These are phyloP conservation scores for Siphlonurus alternatus DNA, from an alignment of 2,888 invertebrate genomes.

Conservation along the genomic window DNA sequence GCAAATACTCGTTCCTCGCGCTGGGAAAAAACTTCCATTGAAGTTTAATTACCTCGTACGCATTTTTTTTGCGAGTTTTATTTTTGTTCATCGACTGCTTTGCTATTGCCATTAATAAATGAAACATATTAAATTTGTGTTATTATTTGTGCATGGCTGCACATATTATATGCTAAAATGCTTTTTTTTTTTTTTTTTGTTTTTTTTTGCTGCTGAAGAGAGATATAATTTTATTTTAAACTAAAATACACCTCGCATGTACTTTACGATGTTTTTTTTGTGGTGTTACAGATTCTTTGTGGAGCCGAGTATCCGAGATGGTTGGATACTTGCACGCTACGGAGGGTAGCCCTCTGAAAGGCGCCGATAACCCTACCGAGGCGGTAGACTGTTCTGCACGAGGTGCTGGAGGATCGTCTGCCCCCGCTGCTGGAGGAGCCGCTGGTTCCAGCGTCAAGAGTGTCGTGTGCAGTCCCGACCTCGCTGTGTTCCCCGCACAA, in stretches of 20 bases:
- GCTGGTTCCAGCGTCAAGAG: conserved; percentile 28
- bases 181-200: neutral
- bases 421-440: conserved; percentile 8
- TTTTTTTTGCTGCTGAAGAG: neutral
- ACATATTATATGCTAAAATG: neutral
- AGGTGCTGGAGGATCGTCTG: neutral
- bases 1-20: too few relatives aligned
- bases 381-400: neutral
- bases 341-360: neutral
- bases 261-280: conserved; percentile 1
- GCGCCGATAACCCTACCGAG: neutral
- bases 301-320: conserved; percentile 32
- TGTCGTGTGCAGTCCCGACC: conserved; percentile 41
- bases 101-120: too few relatives aligned
- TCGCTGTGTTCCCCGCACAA: conserved; percentile 26
- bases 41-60: too few relatives aligned
- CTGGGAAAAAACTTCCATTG: too few relatives aligned
- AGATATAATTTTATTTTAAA: conserved; percentile 3
- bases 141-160: too few relatives aligned
- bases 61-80: too few relatives aligned
- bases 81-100: too few relatives aligned
- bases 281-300: conserved; percentile 28
- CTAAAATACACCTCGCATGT: neutral
- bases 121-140: too few relatives aligned
- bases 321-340: conserved; percentile 29